Percentiles rank a stretch among this genome's conserved stretches.
Evolutionary conservation across 2,113 vertebrate genomes (phyloP).

Genomic region (Struthidea cinerea): DNA sequence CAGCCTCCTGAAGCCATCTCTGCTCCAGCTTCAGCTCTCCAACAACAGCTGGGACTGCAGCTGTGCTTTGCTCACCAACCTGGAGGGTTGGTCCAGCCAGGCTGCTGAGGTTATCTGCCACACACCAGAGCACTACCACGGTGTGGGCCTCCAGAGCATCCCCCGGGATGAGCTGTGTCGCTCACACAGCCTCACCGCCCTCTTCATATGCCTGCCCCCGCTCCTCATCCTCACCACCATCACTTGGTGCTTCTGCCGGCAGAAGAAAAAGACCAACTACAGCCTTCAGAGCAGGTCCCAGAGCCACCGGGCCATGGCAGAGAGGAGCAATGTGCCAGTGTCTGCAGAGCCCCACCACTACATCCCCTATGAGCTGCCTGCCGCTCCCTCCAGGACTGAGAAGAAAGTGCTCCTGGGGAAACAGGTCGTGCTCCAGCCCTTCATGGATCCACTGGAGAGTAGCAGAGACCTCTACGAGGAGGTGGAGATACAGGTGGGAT

Average conservation of each 20-base stretch:
- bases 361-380: constrained; percentile 11
- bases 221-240: constrained; percentile 66
- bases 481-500: constrained; percentile 77
- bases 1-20: constrained; percentile 63
- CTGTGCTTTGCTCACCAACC: constrained; percentile 71
- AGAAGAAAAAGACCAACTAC: constrained; percentile 66
- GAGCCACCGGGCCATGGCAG: not conserved
- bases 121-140: constrained; percentile 57
- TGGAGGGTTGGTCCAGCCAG: constrained; percentile 34
- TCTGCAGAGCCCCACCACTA: constrained; percentile 54
- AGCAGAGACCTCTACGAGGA: constrained; percentile 83
- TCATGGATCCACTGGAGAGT: constrained; percentile 67
- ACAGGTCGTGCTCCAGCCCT: constrained; percentile 73
- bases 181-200: constrained; percentile 71
- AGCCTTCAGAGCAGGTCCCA: constrained; percentile 62
- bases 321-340: constrained; percentile 2
- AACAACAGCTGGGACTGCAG: constrained; percentile 84
- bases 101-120: constrained; percentile 45
- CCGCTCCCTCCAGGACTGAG: not conserved
- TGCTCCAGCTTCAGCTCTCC: constrained; percentile 72
- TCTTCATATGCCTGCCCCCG: constrained; percentile 81
- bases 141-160: constrained; percentile 60
- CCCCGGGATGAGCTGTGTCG: constrained; percentile 66
- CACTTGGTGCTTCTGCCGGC: constrained; percentile 80
- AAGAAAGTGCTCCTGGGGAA: constrained; percentile 72